Evolutionary conservation across 2,888 invertebrate genomes (phyloP), one percentile per base, ranked within the genome.

Genomic region (Theretra japonica): DNA sequence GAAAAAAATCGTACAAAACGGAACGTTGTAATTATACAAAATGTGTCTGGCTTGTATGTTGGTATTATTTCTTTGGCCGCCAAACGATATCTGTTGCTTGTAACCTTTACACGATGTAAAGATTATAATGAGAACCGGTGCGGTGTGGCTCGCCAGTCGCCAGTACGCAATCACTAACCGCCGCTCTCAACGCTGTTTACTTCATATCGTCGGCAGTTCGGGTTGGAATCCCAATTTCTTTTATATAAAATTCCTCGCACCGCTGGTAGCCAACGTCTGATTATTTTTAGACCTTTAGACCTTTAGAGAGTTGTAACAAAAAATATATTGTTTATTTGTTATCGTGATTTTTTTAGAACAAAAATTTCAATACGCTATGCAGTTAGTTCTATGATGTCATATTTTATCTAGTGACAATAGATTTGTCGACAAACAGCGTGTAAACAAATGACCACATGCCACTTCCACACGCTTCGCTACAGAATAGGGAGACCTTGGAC

Each of bases 401-500:
- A 62, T 62, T 48, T 11, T 48, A 17, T n/a, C 33, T 41, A 33
- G 41, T 62, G 41, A 48, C 33, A 23, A 48, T 23, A 21, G 41
- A 62, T 53, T 53, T 53, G n/a, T 62, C 30, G 41, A 48, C 48
- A 48, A 21, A 23, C 23, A 65, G 23, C 65, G 17, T 23, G 23
- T 65, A 23, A 65, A 65, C 41, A 41, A 65, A 23, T 23, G 23
- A 48, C n/a, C n/a, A 65, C 21, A 65, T 23, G 23, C 17, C 23
- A 48, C n/a, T 58, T 58, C 15, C 23, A 17, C 21, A 65, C 41
- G 48, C 65, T 65, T 15, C 23, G 48, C 6, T 65, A 65, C 23
- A 48, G 68, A 74, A 59, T 70, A 25, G 60, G 72, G 33, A 41
- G 65, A 17, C 65, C 65, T 65, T 65, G 65, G 65, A 48, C 48